Evolutionary conservation across 2,797 vertebrate genomes (phyloP).

Genomic region (Muscicapa striata): DNA sequence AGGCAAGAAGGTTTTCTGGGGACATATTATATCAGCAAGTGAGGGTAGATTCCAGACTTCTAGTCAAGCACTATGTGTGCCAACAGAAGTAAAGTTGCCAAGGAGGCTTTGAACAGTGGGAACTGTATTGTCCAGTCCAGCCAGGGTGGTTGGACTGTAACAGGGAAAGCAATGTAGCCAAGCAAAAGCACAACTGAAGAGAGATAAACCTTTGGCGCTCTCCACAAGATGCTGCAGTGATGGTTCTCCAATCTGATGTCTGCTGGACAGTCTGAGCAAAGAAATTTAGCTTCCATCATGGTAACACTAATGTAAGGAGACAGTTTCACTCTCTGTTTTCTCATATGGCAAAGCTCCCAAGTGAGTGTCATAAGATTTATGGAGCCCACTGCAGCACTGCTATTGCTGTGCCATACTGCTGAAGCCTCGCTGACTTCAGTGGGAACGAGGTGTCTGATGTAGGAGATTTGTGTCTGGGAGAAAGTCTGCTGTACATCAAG

Average conservation of each 20-base stretch:
- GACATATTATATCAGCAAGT: neutral
- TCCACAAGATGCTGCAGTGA: neutral
- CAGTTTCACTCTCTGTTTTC: neutral
- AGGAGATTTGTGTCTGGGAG: neutral
- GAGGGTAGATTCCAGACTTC: neutral
- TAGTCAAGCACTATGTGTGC: neutral
- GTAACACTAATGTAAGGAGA: neutral
- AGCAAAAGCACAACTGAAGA: neutral
- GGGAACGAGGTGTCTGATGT: neutral
- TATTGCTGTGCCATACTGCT: neutral
- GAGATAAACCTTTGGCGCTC: fast-evolving
- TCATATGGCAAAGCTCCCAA: neutral
- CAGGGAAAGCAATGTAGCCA: neutral
- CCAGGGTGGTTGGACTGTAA: neutral
- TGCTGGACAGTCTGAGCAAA: neutral
- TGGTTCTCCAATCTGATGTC: neutral
- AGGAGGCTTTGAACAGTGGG: neutral
- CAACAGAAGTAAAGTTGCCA: neutral
- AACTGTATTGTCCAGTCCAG: neutral
- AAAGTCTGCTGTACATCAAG: neutral
- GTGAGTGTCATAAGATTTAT: neutral
- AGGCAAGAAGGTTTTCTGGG: neutral
- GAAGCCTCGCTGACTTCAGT: neutral
- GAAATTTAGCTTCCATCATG: neutral
- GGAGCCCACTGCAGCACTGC: neutral